Evolutionary conservation across 2,888 invertebrate genomes (phyloP).

Genomic region (Ochropleura plecta): DNA sequence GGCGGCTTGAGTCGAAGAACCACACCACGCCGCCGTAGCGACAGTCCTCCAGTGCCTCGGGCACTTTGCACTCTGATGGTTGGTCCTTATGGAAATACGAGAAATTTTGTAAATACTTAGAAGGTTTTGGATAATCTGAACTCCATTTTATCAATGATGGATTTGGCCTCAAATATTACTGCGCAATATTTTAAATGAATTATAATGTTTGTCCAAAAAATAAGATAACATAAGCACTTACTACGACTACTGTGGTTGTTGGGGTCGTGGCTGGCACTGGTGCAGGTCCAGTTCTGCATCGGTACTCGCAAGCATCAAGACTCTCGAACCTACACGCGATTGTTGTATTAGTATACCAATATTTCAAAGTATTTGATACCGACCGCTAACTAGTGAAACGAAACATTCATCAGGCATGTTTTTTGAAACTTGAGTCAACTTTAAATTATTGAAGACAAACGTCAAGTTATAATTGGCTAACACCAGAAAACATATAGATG

Average conservation of each 20-base stretch:
- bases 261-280: conserved; percentile 63
- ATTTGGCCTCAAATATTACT: not conserved
- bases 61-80: conserved; percentile 71
- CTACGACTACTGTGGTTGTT: conserved; percentile 52
- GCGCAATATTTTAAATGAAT: not conserved
- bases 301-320: conserved; percentile 90
- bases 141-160: not conserved
- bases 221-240: conserved; percentile 30
- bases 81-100: conserved; percentile 52
- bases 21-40: conserved; percentile 74
- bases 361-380: not conserved
- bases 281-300: conserved; percentile 84
- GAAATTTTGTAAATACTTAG: not conserved
- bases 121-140: not conserved
- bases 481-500: not conserved
- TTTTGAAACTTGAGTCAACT: not conserved
- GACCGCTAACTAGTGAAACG: not conserved
- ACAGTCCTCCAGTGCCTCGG: conserved; percentile 73
- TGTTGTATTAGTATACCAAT: not conserved
- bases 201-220: not conserved
- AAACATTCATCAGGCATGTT: not conserved
- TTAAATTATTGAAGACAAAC: not conserved
- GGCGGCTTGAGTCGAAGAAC: conserved; percentile 85
- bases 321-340: conserved; percentile 91
- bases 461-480: not conserved